Conservation (phyloP, 2,113 vertebrate genomes). For the Lipophrys pholis region DNA sequence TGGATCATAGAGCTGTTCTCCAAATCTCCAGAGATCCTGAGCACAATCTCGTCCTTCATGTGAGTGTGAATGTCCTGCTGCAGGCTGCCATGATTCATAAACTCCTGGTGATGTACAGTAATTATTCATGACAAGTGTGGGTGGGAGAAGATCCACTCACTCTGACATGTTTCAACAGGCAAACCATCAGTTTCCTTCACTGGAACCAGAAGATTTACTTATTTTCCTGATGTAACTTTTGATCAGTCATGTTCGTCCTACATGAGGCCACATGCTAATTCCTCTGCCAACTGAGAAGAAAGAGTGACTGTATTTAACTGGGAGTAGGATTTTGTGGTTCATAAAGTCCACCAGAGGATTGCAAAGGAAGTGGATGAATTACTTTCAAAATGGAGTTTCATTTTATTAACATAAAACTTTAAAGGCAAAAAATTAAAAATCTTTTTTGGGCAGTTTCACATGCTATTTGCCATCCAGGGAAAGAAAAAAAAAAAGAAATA, state of each 20-base stretch:
- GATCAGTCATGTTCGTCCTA: too few species aligned
- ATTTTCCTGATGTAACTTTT: conserved; percentile 1
- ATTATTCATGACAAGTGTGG: conserved; percentile 70
- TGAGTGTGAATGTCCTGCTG: conserved; percentile 32
- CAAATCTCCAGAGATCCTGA: not conserved
- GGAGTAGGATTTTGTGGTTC: not conserved
- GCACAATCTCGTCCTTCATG: conserved; percentile 20
- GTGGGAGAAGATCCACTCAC: conserved; percentile 55
- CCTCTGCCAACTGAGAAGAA: not conserved
- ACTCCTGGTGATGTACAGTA: conserved; percentile 44
- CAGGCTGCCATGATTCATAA: conserved; percentile 63
- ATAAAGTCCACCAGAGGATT: not conserved
- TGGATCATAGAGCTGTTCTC: too few species aligned
- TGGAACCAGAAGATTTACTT: not conserved
- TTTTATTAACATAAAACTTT: not conserved
- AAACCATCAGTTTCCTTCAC: conserved; percentile 5
- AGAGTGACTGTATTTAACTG: too few species aligned
- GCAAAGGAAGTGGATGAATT: not conserved
- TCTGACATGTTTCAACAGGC: conserved; percentile 68
- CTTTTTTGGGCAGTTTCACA: too few species aligned
- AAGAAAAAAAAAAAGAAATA: too few species aligned
- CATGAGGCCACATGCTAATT: not conserved
- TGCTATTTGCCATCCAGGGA: too few species aligned
- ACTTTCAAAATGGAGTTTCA: conserved; percentile 46
- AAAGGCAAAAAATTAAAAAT: too few species aligned